Base-by-base conservation (phyloP, 1,140 invertebrate species). In the Varroa destructor region DNA sequence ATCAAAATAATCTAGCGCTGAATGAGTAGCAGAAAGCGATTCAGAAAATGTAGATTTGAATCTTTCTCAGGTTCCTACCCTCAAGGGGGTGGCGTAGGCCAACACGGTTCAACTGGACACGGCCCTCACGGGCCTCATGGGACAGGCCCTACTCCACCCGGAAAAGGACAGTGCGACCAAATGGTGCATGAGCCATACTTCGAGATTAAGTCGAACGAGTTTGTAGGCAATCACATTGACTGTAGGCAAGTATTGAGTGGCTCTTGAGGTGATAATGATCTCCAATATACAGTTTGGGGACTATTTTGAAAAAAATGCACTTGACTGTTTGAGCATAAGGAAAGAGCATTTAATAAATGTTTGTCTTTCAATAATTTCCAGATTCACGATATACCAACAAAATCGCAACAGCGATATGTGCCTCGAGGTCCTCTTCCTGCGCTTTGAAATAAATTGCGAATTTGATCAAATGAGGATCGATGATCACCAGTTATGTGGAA, bases 191-290 rank as follows among this genome's bases (percentile, higher is more conserved):
- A 67, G 61, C 61, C 61, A 4, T 67, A 67, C 37, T 67, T 67
- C 61, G 61, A 67, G 37, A 67, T 67, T 3, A 67, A 67, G 12
- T 67, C 61, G 61, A 67, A 67, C 61, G 61, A 67, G 8, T 67
- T 67, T 46, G 2, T 67, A 14, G 61, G 61, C 40, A 67, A 67
- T 37, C 61, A 67, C 36, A 67, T 67, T 37, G 61, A 67, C 37
- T 67, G 61, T 37, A 67, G 61, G 61, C 40, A 37, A 67, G 14
- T 37, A 43, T 2, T 46, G 8, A 3, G 46, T 51, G 3, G 46
- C 46, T 51, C 46, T 51, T 5, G 46, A 51, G 3, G 46, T 8
- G 8, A 51, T 51, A 25, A 25, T 25, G 25, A 25, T 25, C 25
- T 51, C 46, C 8, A 5, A 51, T 51, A 51, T 51, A 25, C 25